Percentiles rank a stretch among this genome's conserved stretches.
phyloP scores from a whole-genome alignment of 1,140 invertebrate species.

The Brachionus sp. region DNA sequence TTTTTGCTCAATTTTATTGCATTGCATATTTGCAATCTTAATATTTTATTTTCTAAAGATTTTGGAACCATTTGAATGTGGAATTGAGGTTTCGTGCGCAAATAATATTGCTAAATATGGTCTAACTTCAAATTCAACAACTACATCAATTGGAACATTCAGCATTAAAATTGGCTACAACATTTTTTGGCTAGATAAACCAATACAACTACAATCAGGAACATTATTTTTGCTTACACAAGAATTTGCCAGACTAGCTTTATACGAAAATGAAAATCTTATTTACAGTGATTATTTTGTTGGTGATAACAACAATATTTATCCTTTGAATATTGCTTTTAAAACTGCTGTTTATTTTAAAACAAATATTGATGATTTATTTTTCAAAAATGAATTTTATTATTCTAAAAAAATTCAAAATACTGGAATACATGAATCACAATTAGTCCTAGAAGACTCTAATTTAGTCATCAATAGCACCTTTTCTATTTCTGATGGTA shows the following conservation, averaged over 20 bases:
- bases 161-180: neutral
- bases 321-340: neutral
- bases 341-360: neutral
- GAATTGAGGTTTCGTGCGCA: neutral
- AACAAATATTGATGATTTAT: neutral
- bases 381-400: neutral
- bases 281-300: neutral
- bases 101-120: neutral
- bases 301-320: too few species aligned
- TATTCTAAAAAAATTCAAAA: neutral
- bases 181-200: neutral
- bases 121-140: neutral
- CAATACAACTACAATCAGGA: neutral
- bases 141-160: neutral
- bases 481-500: neutral
- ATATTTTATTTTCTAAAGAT: neutral
- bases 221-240: neutral
- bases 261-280: neutral
- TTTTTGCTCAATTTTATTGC: too few species aligned
- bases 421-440: neutral
- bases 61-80: neutral
- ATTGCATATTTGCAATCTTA: too few species aligned
- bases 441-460: neutral
- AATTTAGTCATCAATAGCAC: neutral
- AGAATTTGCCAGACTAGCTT: neutral